These are phyloP conservation scores for Plecturocebus donacophilus DNA, from an alignment of 2,113 vertebrate species.

Conservation along the genomic window DNA sequence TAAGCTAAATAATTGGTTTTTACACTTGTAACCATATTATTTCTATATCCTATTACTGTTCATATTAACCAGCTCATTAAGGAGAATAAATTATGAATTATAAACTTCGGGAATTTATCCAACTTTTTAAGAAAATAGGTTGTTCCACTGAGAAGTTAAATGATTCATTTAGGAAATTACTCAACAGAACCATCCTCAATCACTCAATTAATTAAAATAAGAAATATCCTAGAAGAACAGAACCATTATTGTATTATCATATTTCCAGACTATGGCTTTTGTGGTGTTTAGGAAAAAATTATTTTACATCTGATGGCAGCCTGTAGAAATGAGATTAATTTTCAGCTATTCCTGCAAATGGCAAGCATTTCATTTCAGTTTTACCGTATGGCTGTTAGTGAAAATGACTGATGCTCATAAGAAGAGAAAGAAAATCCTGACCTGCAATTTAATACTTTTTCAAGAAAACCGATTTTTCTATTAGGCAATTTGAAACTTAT, in stretches of 20 bases:
- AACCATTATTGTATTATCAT: not conserved
- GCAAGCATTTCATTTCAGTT: not conserved
- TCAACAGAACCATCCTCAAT: not conserved
- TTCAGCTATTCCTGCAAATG: not conserved
- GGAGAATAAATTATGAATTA: not conserved
- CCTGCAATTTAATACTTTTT: constrained; percentile 22
- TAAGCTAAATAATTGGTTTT: not conserved
- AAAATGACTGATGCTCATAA: not conserved
- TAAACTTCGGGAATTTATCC: not conserved
- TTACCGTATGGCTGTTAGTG: not conserved
- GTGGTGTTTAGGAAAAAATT: not conserved
- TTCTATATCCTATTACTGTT: not conserved
- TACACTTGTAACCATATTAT: not conserved
- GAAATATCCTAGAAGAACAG: constrained; percentile 3
- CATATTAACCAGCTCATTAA: not conserved
- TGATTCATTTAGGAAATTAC: constrained; percentile 21
- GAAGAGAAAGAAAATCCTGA: not conserved
- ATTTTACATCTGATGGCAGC: not conserved
- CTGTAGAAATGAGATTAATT: not conserved
- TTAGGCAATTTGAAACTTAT: constrained; percentile 23
- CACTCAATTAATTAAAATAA: constrained; percentile 41
- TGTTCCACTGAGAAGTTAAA: not conserved
- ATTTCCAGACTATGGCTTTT: not conserved
- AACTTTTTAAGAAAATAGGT: not conserved
- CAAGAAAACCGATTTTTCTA: not conserved